Percentiles rank a stretch among this genome's conserved stretches.
Conservation (phyloP, 2,113 vertebrate species). For the Pelodiscus sinensis region DNA sequence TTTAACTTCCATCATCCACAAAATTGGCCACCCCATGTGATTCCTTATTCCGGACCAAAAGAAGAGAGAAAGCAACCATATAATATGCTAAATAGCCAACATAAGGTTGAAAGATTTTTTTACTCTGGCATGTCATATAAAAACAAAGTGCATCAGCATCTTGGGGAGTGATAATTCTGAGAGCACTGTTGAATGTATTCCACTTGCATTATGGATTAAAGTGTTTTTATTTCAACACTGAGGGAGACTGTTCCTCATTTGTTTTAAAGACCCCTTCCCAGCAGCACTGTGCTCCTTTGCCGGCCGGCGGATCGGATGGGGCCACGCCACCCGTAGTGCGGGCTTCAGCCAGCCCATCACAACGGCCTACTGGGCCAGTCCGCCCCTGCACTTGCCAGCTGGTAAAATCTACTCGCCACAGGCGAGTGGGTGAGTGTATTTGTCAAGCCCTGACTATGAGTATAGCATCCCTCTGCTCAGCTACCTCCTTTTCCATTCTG, state of each 20-base stretch:
- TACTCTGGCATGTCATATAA: neutral
- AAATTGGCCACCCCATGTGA: neutral
- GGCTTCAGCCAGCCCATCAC: too few relatives aligned
- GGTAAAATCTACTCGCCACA: too few relatives aligned
- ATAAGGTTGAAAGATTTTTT: neutral
- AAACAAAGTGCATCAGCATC: neutral
- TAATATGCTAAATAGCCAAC: neutral
- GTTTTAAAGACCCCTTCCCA: neutral
- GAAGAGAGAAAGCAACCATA: neutral
- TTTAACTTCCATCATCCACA: neutral
- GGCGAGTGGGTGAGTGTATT: too few relatives aligned
- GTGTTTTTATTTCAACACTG: neutral
- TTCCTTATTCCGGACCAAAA: neutral
- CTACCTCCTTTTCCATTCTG: too few relatives aligned
- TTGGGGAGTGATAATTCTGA: neutral
- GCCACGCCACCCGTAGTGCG: too few relatives aligned
- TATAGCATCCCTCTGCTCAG: too few relatives aligned
- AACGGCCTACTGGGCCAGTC: too few relatives aligned
- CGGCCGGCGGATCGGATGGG: too few relatives aligned
- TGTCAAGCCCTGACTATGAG: too few relatives aligned
- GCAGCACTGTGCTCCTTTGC: too few relatives aligned
- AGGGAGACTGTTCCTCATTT: neutral
- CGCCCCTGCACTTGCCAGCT: too few relatives aligned
- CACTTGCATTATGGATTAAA: neutral
- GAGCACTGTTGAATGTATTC: rapidly evolving